Evolutionary conservation across 2,888 invertebrate species (phyloP), one percentile per base, ranked within the genome.

Genomic region (Mantis religiosa): DNA sequence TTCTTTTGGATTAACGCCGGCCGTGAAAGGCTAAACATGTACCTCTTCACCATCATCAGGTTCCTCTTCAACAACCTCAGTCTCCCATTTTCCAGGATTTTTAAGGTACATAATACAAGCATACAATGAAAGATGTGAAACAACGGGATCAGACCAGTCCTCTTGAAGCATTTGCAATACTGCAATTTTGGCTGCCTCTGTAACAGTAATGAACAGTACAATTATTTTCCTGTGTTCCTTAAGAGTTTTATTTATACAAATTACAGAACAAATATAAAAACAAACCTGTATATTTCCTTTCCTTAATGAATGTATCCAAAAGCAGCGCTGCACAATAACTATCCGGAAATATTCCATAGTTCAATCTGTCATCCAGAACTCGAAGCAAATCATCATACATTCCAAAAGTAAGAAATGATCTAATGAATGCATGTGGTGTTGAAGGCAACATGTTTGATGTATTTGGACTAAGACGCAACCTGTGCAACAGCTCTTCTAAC

Each of bases 301-400:
- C 93, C 91, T 96, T 95, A 89, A 99, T 93, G 91, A 97, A 96
- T 89, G 95, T 94, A 92, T 99, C 96, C 93, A 99, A 94, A 82
- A 98, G 93, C 87, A 98, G 94, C 93, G 97, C 98, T 14, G 96
- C 96, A 54, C 95, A 94, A 91, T 96, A 97, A 90, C 95, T 93
- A 93, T 99, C 98, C n/a, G 98, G 95, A 92, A 99, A 99, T 71
- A 99, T 93, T 1, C 99, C 99, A 94, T 97, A 99, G 92, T 97
- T 96, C 27, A 97, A 92, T 88, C 97, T 96, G 92, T 98, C 97
- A 92, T 96, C 95, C 85, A 99, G 93, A 12, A 98, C 94, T 27
- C 95, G 93, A 0, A 98, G 92, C 25, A 99, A 93, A 88, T 96
- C 95, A 27, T 95, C 94, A n/a, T 94, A 93, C 90, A 95, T 94